Evolutionary conservation across 2,113 vertebrate species (phyloP).

Genomic region (Limanda limanda): DNA sequence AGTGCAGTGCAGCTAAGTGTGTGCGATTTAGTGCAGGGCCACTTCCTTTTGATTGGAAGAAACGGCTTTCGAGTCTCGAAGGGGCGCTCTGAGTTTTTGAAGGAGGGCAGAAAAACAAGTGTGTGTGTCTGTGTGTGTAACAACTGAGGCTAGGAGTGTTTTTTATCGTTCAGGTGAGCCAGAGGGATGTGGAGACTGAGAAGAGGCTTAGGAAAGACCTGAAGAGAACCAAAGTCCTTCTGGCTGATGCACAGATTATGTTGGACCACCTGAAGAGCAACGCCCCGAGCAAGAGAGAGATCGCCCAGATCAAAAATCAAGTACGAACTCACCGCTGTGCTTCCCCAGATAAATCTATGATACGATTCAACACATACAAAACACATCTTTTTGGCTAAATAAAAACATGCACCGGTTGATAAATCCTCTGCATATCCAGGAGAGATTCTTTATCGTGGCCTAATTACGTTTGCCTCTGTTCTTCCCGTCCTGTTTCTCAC

Average conservation of each 20-base stretch:
- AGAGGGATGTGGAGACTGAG: slow-evolving; percentile 92
- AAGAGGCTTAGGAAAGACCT: slow-evolving; percentile 94
- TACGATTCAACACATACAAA: background rate
- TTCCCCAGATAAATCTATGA: background rate
- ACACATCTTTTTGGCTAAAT: background rate
- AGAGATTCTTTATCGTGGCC: slow-evolving; percentile 29
- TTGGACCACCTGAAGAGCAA: slow-evolving; percentile 97
- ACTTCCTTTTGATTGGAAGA: slow-evolving; percentile 63
- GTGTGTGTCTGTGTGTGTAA: slow-evolving; percentile 17
- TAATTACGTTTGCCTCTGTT: slow-evolving; percentile 12
- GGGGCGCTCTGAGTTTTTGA: slow-evolving; percentile 20
- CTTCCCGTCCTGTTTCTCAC: slow-evolving; percentile 25
- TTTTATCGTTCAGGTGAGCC: slow-evolving; percentile 85
- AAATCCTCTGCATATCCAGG: background rate
- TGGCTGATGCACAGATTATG: slow-evolving; percentile 97
- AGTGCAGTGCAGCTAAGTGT: slow-evolving; percentile 28
- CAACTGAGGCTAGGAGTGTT: slow-evolving; percentile 20
- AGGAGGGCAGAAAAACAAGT: slow-evolving; percentile 17
- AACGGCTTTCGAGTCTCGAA: slow-evolving; percentile 42
- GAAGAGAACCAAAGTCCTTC: slow-evolving; percentile 96
- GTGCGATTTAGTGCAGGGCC: slow-evolving; percentile 24
- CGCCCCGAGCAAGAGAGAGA: slow-evolving; percentile 96
- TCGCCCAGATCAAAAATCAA: slow-evolving; percentile 96
- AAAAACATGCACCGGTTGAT: background rate
- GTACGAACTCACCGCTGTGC: slow-evolving; percentile 68